Evolutionary conservation across 2,797 vertebrate genomes (phyloP), one percentile per base, ranked within the genome.

Genomic region (Amblyopsis hoosieri): DNA sequence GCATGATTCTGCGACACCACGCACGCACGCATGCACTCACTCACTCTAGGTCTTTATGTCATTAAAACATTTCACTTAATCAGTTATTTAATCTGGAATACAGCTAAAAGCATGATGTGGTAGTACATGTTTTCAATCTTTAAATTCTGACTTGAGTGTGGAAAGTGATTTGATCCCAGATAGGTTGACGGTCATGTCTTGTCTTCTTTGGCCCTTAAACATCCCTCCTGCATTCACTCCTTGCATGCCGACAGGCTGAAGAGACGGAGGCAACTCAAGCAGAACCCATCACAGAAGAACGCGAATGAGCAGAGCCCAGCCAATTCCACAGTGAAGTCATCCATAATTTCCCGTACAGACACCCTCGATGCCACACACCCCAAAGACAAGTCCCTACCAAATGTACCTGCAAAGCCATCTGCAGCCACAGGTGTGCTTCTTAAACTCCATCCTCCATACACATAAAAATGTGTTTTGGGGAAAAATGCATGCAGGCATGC

Each of bases 231-330:
- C 0, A 1, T 3, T 71, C 50, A 68, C 11, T 46, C 64, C 13
- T 59, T 53, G 6, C 29, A 3, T 74, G 19, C 45, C 57, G 3
- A 57, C 77, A 94, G 93, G 81, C 79, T 93, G 79, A 94, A 92
- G 79, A 91, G 86, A 80, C 85, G 85, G 65, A 76, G 86, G 54
- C 91, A 92, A 74, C 86, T 90, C 61, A 93, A 90, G 76, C 87
- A 86, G 66, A 87, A 68, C 82, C 89, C 89, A 33, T 79, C 83
- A 0, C 90, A 93, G 53, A 89, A 83, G 72, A 82, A 45, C 7
- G 81, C 51, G 7, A 82, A 65, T 13, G 90, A 91, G 61, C 85
- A 80, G 67, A 87, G 54, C 58, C 74, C 80, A 1, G 73, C 80
- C 0, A 78, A 85, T 42, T 19, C 74, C 2, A 58, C 56, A 2